A percentile compares a stretch with the other conserved stretches of the same genome.
These are phyloP conservation scores for Gopherus flavomarginatus DNA, from an alignment of 2,113 vertebrate species.

Conservation along the genomic window DNA sequence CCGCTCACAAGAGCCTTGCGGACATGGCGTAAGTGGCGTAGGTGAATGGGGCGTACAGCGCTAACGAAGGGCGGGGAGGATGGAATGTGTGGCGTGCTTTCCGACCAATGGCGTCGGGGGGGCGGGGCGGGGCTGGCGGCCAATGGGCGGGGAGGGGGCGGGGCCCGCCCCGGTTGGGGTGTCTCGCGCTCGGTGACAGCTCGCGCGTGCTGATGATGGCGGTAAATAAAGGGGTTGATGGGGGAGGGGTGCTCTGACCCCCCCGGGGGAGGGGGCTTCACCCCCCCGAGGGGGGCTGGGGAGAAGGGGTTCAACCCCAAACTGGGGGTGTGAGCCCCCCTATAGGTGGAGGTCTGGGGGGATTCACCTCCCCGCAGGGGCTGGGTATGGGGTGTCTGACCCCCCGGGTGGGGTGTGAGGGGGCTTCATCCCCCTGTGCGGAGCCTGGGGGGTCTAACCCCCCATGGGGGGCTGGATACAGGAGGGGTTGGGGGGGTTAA, in stretches of 20 bases:
- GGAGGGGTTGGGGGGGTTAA: background rate
- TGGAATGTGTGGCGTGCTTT: conserved; percentile 34
- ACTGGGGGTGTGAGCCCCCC: conserved; percentile 48
- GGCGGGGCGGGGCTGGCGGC: conserved; percentile 30
- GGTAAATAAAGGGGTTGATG: conserved; percentile 83
- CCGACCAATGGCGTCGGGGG: conserved; percentile 52
- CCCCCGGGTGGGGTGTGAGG: background rate
- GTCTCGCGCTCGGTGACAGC: conserved; percentile 85
- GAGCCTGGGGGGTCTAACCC: background rate
- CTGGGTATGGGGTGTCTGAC: too few relatives aligned
- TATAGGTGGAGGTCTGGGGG: background rate
- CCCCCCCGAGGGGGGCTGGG: background rate
- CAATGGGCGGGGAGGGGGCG: conserved; percentile 68
- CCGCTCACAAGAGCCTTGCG: background rate
- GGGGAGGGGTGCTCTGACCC: conserved; percentile 23
- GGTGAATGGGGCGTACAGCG: background rate
- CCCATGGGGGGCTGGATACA: background rate
- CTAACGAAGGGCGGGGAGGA: background rate
- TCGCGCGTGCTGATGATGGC: conserved; percentile 88
- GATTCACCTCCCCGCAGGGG: background rate
- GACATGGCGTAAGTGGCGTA: conserved; percentile 27
- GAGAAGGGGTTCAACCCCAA: conserved; percentile 4
- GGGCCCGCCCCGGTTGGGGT: conserved; percentile 67
- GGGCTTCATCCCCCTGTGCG: background rate
- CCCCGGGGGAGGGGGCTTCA: conserved; percentile 1